Evolutionary conservation across 2,888 invertebrate genomes (phyloP).

Genomic region (Germaria angustata): DNA sequence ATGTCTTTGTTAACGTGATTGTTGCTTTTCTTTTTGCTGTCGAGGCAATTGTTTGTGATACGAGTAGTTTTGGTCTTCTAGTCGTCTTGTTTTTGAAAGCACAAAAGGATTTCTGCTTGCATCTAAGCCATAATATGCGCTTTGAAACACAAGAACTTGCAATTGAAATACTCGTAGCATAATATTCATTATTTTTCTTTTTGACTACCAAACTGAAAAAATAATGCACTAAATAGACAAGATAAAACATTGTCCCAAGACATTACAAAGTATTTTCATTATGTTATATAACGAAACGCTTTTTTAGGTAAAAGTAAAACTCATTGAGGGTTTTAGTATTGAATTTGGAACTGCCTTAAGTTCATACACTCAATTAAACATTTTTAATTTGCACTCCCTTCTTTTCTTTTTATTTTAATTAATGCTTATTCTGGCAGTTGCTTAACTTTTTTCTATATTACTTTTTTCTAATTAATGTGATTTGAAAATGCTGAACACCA

Average conservation of each 20-base stretch:
- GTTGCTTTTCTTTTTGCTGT: slow-evolving; percentile 13
- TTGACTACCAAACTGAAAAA: neutral
- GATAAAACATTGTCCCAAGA: slow-evolving; percentile 27
- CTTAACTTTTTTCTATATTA: slow-evolving; percentile 14
- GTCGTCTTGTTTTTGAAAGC: slow-evolving; percentile 31
- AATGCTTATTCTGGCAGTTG: neutral
- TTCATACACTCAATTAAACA: neutral
- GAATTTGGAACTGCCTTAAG: neutral
- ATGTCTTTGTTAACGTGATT: slow-evolving; percentile 24
- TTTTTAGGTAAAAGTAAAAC: neutral
- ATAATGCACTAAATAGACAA: neutral
- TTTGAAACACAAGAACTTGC: neutral
- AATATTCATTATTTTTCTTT: slow-evolving; percentile 1
- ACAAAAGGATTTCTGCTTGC: slow-evolving; percentile 32
- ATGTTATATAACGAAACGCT: too few relatives aligned
- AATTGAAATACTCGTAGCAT: slow-evolving; percentile 12
- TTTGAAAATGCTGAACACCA: slow-evolving; percentile 25
- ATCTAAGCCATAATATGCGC: neutral
- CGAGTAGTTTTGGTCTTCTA: slow-evolving; percentile 53
- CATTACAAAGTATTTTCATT: neutral
- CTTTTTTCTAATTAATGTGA: neutral
- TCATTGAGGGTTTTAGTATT: neutral
- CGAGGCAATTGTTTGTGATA: slow-evolving; percentile 61
- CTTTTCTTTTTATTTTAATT: neutral
- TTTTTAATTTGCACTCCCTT: neutral